A percentile compares a stretch with the other conserved stretches of the same genome.
Conservation (phyloP, 2,797 vertebrate species). For the Sylvilagus floridanus region DNA sequence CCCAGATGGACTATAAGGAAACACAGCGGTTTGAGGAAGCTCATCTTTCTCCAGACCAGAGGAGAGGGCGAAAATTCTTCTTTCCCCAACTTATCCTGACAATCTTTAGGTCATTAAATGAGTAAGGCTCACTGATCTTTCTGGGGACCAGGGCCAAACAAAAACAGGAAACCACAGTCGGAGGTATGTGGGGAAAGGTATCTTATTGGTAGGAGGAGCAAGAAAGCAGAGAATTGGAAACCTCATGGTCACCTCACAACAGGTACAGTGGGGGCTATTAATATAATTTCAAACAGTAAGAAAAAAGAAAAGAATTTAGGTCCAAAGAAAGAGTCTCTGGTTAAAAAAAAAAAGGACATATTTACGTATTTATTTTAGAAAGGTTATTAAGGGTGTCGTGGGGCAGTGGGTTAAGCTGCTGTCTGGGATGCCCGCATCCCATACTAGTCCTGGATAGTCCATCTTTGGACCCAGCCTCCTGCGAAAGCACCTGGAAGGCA, state of each 20-base stretch:
- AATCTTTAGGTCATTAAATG: neutral
- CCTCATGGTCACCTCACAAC: neutral
- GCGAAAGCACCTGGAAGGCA: no score
- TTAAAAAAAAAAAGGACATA: neutral
- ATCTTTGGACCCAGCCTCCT: no score
- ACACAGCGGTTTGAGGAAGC: neutral
- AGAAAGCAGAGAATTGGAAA: neutral
- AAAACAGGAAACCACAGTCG: neutral
- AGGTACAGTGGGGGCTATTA: neutral
- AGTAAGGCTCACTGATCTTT: neutral
- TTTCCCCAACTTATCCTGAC: neutral
- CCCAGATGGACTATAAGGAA: conserved; percentile 93
- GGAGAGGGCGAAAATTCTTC: neutral
- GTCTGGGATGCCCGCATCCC: no score
- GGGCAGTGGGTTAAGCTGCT: no score
- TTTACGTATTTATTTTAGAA: neutral
- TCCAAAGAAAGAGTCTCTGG: neutral
- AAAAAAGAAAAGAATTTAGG: neutral
- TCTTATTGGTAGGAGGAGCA: neutral
- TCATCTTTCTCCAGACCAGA: neutral
- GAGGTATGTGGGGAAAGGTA: neutral
- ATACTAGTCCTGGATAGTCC: no score
- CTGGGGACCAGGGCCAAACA: neutral
- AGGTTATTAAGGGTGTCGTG: no score
- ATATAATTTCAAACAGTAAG: neutral